Evolutionary conservation across 2,888 invertebrate genomes (phyloP), one percentile per base, ranked within the genome.

Genomic region (Hoplodrina blanda): DNA sequence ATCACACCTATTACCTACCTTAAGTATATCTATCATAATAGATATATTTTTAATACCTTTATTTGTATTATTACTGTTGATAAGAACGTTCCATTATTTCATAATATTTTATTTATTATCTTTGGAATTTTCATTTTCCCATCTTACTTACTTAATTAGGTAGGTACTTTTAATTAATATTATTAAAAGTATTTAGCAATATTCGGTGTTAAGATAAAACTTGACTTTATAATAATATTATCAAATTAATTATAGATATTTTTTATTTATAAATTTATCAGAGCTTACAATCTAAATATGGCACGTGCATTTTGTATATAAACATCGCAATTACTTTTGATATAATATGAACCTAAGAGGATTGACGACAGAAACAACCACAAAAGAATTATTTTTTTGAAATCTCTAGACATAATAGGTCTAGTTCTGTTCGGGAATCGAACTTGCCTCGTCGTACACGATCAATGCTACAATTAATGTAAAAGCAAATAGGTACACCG

Each of bases 201-300:
- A 25, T 50, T 33, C 41, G 19, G 37, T 70, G 5, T 55, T 55
- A 49, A 15, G 55, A 71, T 71, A 62, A 33, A 55, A 10, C 15
- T 55, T 50, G 55, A 33, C 13, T 46, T 46, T 4, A 0, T 46
- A 46, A 37, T 13, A 71, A 37, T 46, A 53, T 72, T 56, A 62
- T 52, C 44, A 33, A 71, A 44, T 50, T 25, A 25, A 25, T 25
- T 25, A 25, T 25, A 25, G 33, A 15, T 52, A 13, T 19, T 52
- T 8, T 19, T 30, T 70, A 55, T 50, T 50, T 62, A 30, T 56
- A 25, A 1, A 33, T 19, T 56, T 50, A 71, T 71, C 72, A 56
- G n/a, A 50, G 50, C 13, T 20, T 17, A 33, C 2, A 17, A 62
- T 61, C 50, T 52, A 4, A 25, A 33, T 13, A 7, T 10, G 25